These are phyloP conservation scores for Diorhabda elongata DNA, from an alignment of 1,140 invertebrate species.

Conservation along the genomic window DNA sequence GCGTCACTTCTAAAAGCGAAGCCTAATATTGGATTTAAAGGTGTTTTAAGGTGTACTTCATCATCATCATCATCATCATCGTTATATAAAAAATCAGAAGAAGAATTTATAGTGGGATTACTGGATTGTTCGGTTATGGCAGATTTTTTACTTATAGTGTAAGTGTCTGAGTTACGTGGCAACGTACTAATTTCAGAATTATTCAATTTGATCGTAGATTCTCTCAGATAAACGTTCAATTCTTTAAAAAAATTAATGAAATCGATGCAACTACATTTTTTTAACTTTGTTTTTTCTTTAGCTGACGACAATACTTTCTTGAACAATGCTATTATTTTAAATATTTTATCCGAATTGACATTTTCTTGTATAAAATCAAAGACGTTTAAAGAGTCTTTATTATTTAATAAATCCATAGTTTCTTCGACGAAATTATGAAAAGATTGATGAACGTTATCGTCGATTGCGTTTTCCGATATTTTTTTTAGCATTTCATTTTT, in stretches of 20 bases:
- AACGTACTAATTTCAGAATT: not conserved
- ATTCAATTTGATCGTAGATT: not conserved
- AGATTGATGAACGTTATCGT: not conserved
- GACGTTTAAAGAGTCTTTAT: not conserved
- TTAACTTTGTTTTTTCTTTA: not conserved
- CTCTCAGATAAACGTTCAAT: not conserved
- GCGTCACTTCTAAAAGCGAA: constrained; percentile 7
- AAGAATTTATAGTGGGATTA: constrained; percentile 25
- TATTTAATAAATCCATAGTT: constrained; percentile 5
- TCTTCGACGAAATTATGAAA: constrained; percentile 14
- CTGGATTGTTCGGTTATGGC: constrained; percentile 12
- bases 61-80: constrained; percentile 4
- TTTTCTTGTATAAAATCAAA: not conserved
- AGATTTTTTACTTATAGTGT: not conserved
- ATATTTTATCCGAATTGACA: not conserved
- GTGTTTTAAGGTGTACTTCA: constrained; percentile 2
- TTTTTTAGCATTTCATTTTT: not conserved
- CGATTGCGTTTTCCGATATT: not conserved
- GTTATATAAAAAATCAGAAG: constrained; percentile 29
- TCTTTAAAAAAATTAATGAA: not conserved
- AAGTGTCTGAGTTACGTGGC: not conserved
- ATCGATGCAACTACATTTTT: not conserved
- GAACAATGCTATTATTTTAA: not conserved
- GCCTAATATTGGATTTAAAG: constrained; percentile 8
- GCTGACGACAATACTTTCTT: not conserved